Evolutionary conservation across 2,888 invertebrate species (phyloP), one percentile per base, ranked within the genome.

Genomic region (Phyto melanocephala): DNA sequence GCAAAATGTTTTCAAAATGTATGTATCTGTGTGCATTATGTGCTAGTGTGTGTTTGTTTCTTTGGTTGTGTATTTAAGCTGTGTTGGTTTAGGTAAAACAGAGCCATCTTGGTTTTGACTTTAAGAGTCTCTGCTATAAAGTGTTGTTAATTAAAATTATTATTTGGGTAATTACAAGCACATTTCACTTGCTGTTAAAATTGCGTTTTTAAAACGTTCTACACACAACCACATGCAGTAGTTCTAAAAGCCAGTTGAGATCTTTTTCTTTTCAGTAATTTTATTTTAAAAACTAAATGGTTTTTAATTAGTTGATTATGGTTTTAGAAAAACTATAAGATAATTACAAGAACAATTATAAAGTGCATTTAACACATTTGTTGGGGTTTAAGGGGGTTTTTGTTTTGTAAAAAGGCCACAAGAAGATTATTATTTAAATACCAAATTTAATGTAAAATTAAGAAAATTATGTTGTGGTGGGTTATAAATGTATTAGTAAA

Each of bases 131-230:
- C 52, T 74, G 68, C 42, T 67, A 54, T 40, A 40, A 72, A 81
- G 71, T 81, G 78, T 72, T 78, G 77, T 72, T 81, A 81, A 81
- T 81, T 77, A 68, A 77, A 77, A 72, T 67, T 52, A 78, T 78
- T 78, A 78, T 78, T 78, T 74, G 35, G 78, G 68, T 78, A 78
- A 78, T 74, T 78, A 68, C 50, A 70, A 65, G 52, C 68, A 70
- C 33, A 63, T 62, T 78, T 58, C n/a, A 63, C 35, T 74, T 70
- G 50, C 37, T 50, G 63, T 33, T 70, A 60, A 60, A 77, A 77
- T 68, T 60, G 42, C 28, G n/a, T 58, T 58, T 52, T 24, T 1
- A 2, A 24, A 71, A 56, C 15, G 37, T n/a, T n/a, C n/a, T 28
- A 40, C 28, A 22, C n/a, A 11, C 22, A 58, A 20, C 2, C n/a